phyloP scores from a whole-genome alignment of 2,113 vertebrate genomes.

The Silurus asotus region DNA sequence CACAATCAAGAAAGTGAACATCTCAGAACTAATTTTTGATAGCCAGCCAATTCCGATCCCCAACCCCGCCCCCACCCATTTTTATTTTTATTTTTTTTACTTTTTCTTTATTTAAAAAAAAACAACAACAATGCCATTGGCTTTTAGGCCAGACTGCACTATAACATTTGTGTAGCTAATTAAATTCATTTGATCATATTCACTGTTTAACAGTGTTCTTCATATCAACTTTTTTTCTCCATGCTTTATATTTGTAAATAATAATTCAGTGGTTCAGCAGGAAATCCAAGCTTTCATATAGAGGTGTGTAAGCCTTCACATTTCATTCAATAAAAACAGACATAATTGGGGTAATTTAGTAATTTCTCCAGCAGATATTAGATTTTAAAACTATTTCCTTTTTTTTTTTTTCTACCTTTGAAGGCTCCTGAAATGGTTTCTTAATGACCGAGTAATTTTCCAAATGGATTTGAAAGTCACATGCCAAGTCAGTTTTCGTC shows the following conservation, averaged over 20 bases:
- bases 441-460: constrained; percentile 32
- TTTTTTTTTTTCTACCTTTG: neutral
- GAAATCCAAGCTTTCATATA: neutral
- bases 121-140: constrained; percentile 7
- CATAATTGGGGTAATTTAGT: neutral
- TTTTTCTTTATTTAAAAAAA: neutral
- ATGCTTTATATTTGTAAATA: neutral
- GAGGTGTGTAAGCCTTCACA: neutral
- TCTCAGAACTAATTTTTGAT: neutral
- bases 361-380: neutral
- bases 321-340: neutral
- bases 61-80: too few species aligned
- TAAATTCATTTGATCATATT: neutral
- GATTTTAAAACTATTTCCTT: neutral
- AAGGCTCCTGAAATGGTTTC: neutral
- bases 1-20: neutral
- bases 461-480: constrained; percentile 34
- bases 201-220: constrained; percentile 5
- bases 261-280: neutral
- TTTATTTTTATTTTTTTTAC: too few species aligned
- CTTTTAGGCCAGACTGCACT: neutral
- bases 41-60: neutral
- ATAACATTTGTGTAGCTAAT: constrained; percentile 1
- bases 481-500: neutral
- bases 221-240: neutral